Evolutionary conservation across 2,113 vertebrate genomes (phyloP), one percentile per base, ranked within the genome.

Genomic region (Rana temporaria): DNA sequence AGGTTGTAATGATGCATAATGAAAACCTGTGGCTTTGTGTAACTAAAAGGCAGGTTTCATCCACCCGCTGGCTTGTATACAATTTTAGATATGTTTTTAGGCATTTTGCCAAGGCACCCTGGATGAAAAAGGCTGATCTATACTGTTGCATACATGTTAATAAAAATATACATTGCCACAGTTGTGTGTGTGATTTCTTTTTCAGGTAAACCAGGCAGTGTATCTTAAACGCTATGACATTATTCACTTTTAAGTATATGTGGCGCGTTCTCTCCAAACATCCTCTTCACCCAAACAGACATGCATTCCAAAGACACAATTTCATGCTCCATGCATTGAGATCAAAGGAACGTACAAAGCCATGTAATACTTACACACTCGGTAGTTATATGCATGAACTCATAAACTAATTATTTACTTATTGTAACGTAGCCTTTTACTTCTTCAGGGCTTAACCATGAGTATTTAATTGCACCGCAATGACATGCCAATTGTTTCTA

Each of bases 381-480:
- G 17, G n/a, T 32, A 55, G 19, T 32, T 67, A 16, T 34, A 22
- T 67, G 24, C 24, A 57, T 57, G 65, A 69, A 48, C 14, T 1
- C 53, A 68, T 38, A 59, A 79, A 42, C 19, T 57, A 68, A 69
- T 79, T 57, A 78, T 63, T 62, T 62, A 66, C 76, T 32, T 78
- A 53, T 30, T 56, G 26, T 17, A n/a, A 66, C 9, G 3, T 79
- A 19, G 17, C 18, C 17, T 30, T 79, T 57, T 59, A 11, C 11
- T 12, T 48, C 16, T 67, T 56, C 22, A 55, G 69, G 52, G 52
- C 69, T 55, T 7, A 55, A 22, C 16, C 59, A 6, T 55, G 24
- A 24, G 42, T 11, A 12, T 4, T 22, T 62, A 63, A 26, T 30
- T 30, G 52, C 15, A 30, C 18, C 16, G 17, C 48, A 7, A 7